These are phyloP conservation scores for Austrolebias charrua DNA, from an alignment of 2,797 vertebrate genomes.

Conservation along the genomic window DNA sequence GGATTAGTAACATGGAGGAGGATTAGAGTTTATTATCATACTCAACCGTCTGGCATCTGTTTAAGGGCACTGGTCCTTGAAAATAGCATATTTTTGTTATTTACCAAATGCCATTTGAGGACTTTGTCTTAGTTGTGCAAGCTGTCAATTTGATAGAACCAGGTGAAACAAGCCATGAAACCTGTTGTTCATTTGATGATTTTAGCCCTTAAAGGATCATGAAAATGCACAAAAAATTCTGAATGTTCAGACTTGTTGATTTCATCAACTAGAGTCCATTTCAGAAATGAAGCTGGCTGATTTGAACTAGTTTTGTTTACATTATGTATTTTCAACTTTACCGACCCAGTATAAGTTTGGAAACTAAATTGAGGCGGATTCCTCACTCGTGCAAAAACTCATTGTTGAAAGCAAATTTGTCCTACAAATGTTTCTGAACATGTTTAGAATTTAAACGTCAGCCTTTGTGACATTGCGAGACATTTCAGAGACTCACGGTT, in stretches of 20 bases:
- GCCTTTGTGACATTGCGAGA: no score
- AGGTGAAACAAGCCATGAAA: constrained; percentile 37
- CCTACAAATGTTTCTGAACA: no score
- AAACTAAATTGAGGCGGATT: no score
- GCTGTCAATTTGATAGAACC: constrained; percentile 13
- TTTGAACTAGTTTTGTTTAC: no score
- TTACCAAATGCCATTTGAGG: constrained; percentile 35
- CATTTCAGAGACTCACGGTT: no score
- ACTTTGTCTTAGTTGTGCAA: neutral
- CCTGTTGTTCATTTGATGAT: constrained; percentile 17
- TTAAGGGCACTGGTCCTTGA: constrained; percentile 55
- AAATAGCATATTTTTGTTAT: constrained; percentile 66
- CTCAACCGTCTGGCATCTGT: constrained; percentile 60
- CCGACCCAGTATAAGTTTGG: no score
- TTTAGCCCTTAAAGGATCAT: neutral
- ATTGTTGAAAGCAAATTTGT: no score
- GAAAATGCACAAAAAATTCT: constrained; percentile 2
- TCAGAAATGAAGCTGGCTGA: no score
- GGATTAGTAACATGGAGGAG: constrained; percentile 57
- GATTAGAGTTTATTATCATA: constrained; percentile 69
- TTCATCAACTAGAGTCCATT: no score
- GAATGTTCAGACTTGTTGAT: neutral
- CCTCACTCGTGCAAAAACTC: no score
- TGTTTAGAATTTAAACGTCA: no score
- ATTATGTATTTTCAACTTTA: no score